Evolutionary conservation across 2,888 invertebrate species (phyloP), one percentile per base, ranked within the genome.

Genomic region (Hirudinaria manillensis): DNA sequence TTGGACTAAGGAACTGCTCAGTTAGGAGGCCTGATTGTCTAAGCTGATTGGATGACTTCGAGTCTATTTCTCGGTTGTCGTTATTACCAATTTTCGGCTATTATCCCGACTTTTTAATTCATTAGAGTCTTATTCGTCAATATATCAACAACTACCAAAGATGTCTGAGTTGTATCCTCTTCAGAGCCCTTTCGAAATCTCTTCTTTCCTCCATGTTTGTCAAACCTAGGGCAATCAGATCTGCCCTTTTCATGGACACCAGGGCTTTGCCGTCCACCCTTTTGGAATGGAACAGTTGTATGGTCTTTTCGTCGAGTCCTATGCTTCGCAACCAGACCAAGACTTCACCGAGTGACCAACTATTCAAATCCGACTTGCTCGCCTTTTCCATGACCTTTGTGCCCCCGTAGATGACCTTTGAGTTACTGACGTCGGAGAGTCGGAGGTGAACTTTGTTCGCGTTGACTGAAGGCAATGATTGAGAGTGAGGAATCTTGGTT

Each of bases 111-210:
- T n/a, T n/a, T n/a, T n/a, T n/a, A n/a, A n/a, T n/a, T n/a, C n/a
- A n/a, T n/a, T n/a, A n/a, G n/a, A n/a, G n/a, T n/a, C n/a, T n/a
- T n/a, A n/a, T n/a, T n/a, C n/a, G n/a, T n/a, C n/a, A n/a, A n/a
- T n/a, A n/a, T n/a, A n/a, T n/a, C n/a, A n/a, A n/a, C n/a, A n/a
- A n/a, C n/a, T n/a, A n/a, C n/a, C 61, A 61, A 27, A 61, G 3
- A 34, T 34, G 32, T 21, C 36, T 68, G 7, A 68, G n/a, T 68
- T 68, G 68, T 7, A 68, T 34, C 19, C 36, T 73, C 24, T 53
- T 65, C 32, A 73, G 2, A 65, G 73, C 73, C 55, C 73, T 29
- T 73, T 73, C 65, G 24, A 73, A 65, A 56, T 73, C 73, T 24
- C 73, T 73, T n/a, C 73, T 65, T n/a, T 32, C 34, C 27, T 65